phyloP scores from a whole-genome alignment of 2,888 invertebrate species.

The Eupithecia exiguata region DNA sequence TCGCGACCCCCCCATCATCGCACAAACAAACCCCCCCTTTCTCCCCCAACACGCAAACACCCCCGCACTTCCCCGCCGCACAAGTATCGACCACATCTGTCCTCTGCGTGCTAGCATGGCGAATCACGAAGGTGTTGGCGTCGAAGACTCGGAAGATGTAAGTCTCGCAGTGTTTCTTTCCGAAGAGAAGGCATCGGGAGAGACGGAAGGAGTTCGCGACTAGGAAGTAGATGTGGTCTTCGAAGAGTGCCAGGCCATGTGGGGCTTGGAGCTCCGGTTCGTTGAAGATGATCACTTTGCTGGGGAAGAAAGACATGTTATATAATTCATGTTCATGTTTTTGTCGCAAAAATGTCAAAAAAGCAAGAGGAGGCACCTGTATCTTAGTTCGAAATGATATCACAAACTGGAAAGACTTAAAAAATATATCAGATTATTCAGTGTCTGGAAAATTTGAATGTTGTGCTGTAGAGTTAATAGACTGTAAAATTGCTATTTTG shows the following conservation, averaged over 20 bases:
- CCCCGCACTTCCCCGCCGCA: constrained; percentile 71
- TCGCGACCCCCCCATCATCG: constrained; percentile 70
- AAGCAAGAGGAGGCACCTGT: too few species aligned
- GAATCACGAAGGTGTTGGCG: constrained; percentile 61
- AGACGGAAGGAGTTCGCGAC: constrained; percentile 81
- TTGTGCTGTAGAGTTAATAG: too few species aligned
- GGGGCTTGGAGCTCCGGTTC: constrained; percentile 81
- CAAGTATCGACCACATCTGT: constrained; percentile 76
- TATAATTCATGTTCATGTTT: too few species aligned
- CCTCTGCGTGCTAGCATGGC: constrained; percentile 64
- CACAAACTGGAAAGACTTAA: too few species aligned
- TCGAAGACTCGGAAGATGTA: constrained; percentile 71
- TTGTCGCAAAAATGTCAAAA: too few species aligned
- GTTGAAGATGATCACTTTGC: constrained; percentile 72
- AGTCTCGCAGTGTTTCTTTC: constrained; percentile 73
- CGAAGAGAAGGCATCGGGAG: constrained; percentile 85
- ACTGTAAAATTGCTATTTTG: too few species aligned
- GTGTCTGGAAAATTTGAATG: too few species aligned
- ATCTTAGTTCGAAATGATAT: too few species aligned
- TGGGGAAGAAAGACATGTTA: constrained; percentile 44
- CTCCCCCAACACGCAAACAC: constrained; percentile 84
- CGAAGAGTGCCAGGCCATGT: constrained; percentile 87
- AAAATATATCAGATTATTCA: too few species aligned
- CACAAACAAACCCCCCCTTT: constrained; percentile 80
- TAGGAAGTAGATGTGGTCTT: constrained; percentile 90